Base-by-base conservation (phyloP, 2,797 vertebrate genomes). In the Brachymystax lenok region DNA sequence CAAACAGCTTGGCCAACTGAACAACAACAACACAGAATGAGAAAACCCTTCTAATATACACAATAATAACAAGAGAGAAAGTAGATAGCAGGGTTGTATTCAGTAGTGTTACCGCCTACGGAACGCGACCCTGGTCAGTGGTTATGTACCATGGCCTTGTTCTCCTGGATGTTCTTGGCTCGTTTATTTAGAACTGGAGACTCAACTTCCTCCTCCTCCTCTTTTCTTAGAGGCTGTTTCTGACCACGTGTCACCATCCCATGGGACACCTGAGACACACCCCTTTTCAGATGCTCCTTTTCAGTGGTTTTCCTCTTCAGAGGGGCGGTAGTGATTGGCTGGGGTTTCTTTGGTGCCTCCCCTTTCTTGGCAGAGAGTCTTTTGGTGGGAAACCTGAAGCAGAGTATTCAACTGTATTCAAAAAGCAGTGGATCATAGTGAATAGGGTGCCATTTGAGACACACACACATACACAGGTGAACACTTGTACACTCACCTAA, bases 91-190 rank as follows among this genome's bases (percentile, higher is more conserved):
- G 3, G 6, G 14, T 16, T 6, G 19, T 59, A 17, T 63, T 24
- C 10, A 12, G 12, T 27, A 12, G 59, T 63, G 21, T 27, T 27
- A 63, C 2, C 3, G 59, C 8, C 2, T 12, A 27, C 10, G 69
- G 21, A 8, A 61, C 24, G 33, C 13, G 33, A 7, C 1, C 17
- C 4, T 14, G 10, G 19, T 33, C 13, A 12, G 17, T 2, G 46
- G 17, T 21, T 24, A 46, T 50, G 28, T 91, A 98, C 98, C 97
- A 98, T 95, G 77, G 96, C 97, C 89, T 98, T 99, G 90, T 99
- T 99, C 92, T 99, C 97, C 87, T 96, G 94, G 83, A 99, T 99
- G 91, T 99, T 99, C 87, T 96, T 94, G 82, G 95, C 93, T 85
- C 97, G 92, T 82, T 96, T 98, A 76, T 88, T 94, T 50, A 98